Base-by-base conservation (phyloP, 2,888 invertebrate species). In the Agrotis ipsilon region DNA sequence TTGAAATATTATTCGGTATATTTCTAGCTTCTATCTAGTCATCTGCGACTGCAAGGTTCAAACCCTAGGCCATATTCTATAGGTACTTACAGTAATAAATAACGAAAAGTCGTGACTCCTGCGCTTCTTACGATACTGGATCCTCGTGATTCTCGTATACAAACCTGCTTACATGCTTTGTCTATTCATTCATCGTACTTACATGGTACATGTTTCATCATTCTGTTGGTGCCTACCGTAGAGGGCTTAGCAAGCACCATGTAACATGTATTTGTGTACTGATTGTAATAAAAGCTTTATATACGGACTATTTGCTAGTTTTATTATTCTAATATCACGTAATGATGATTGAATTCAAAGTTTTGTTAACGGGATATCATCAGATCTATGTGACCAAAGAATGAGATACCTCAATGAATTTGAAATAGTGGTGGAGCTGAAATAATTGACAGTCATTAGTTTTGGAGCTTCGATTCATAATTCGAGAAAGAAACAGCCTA, bases 81-180 rank as follows among this genome's bases (percentile, higher is more conserved):
- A 39, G 11, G 39, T 39, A 75, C 24, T 49, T 48, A 49, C 63
- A 19, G 49, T 57, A 61, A 69, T 82, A 81, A 82, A 82, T 64
- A 69, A 65, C n/a, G 3, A 11, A 46, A 39, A 68, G 57, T 82
- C 81, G 81, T 81, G 82, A 82, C 82, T 82, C 46, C 39, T 9
- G 82, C 63, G 55, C 80, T 75, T 81, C 82, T 72, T 61, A 66
- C 14, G 52, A 48, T 71, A 72, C 62, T 62, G 62, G 16, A 13
- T 71, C 39, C 51, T 81, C 79, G 82, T 80, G 79, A 69, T 64
- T 64, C 57, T 71, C 5, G 48, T 81, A 68, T 66, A 82, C 24
- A 4, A 68, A 64, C 75, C 55, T 63, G 21, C 43, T 24, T 68
- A 45, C 43, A 19, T 32, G 32, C 16, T 49, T 27, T 59, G 78